Evolutionary conservation across 2,888 invertebrate genomes (phyloP).

Genomic region (Zaprionus bogoriensis): DNA sequence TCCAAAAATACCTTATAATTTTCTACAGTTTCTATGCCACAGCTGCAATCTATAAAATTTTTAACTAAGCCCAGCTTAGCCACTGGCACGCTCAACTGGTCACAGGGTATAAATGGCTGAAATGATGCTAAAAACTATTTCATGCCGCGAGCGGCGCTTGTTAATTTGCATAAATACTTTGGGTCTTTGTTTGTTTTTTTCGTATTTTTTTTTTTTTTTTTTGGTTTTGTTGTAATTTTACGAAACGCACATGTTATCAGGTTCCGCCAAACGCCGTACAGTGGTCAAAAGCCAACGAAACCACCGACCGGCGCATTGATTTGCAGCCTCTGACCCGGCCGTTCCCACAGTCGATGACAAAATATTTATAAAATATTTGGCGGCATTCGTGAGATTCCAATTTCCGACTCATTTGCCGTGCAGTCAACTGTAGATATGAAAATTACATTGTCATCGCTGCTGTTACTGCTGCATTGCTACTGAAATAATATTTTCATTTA

Average conservation of each 20-base stretch:
- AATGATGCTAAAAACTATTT: conserved; percentile 42
- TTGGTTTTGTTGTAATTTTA: conserved; percentile 37
- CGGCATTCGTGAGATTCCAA: conserved; percentile 39
- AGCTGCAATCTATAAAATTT: too few relatives aligned
- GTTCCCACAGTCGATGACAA: conserved; percentile 43
- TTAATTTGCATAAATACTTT: conserved; percentile 66
- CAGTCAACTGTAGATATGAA: neutral
- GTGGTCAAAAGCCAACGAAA: conserved; percentile 31
- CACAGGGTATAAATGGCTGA: conserved; percentile 12
- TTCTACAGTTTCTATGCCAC: too few relatives aligned
- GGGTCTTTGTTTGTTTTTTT: conserved; percentile 12
- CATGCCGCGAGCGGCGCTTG: conserved; percentile 51
- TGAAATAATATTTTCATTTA: conserved; percentile 4
- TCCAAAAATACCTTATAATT: too few relatives aligned
- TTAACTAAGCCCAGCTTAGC: neutral
- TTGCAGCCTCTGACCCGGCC: conserved; percentile 25
- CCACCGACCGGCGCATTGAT: conserved; percentile 18
- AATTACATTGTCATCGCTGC: conserved; percentile 17
- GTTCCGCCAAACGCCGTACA: conserved; percentile 26
- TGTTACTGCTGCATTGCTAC: neutral
- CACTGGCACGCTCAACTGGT: neutral
- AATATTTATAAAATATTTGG: conserved; percentile 53
- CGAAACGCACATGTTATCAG: conserved; percentile 54
- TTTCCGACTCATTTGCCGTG: conserved; percentile 48
- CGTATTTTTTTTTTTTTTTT: conserved; percentile 23